Conservation (phyloP, 1,140 invertebrate genomes). For the Neomicropteryx cornuta region DNA sequence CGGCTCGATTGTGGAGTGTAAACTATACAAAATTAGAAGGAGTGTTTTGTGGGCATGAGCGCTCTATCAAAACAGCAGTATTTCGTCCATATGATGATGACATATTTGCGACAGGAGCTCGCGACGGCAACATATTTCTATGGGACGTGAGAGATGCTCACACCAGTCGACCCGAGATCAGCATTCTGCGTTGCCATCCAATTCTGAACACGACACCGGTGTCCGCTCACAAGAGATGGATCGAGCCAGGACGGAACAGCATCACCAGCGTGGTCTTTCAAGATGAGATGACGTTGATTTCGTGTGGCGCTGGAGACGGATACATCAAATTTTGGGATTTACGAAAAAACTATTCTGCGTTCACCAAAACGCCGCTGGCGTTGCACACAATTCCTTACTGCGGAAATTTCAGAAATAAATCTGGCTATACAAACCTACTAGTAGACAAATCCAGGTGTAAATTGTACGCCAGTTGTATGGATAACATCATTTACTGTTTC, state of each 20-base stretch:
- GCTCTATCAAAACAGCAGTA: constrained; percentile 68
- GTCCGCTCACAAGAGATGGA: neutral
- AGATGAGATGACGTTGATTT: constrained; percentile 62
- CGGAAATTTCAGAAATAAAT: constrained; percentile 50
- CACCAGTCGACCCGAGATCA: too few relatives aligned
- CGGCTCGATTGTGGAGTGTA: constrained; percentile 63
- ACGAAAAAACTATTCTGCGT: constrained; percentile 61
- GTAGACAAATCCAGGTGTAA: constrained; percentile 54
- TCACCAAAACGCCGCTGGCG: constrained; percentile 57
- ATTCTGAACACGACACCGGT: neutral
- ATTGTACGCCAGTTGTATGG: constrained; percentile 80
- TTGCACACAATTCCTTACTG: constrained; percentile 59
- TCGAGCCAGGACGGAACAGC: constrained; percentile 38
- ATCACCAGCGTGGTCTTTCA: constrained; percentile 74
- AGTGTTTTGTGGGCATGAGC: constrained; percentile 59
- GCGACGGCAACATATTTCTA: constrained; percentile 73
- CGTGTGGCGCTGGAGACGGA: constrained; percentile 73
- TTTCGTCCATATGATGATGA: constrained; percentile 54
- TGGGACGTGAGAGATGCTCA: constrained; percentile 78
- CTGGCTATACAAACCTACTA: constrained; percentile 69
- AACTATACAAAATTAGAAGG: constrained; percentile 30
- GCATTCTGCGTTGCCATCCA: too few relatives aligned
- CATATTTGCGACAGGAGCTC: constrained; percentile 73
- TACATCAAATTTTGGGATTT: constrained; percentile 82
- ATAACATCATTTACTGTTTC: constrained; percentile 75